phyloP scores from a whole-genome alignment of 2,888 invertebrate species.

The Argyresthia albistria region DNA sequence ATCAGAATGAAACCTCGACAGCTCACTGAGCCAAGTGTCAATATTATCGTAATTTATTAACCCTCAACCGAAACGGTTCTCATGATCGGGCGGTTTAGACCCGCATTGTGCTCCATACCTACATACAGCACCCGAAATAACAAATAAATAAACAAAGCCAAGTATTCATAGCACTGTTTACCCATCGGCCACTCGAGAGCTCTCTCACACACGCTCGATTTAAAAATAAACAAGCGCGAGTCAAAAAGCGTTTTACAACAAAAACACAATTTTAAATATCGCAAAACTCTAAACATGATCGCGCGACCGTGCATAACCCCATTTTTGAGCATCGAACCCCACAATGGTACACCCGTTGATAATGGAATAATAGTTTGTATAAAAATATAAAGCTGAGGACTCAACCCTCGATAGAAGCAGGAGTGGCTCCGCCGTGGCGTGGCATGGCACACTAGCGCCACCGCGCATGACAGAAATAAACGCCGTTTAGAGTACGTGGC shows the following conservation, averaged over 20 bases:
- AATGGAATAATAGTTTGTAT: slow-evolving; percentile 24
- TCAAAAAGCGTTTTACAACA: slow-evolving; percentile 43
- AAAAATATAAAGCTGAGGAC: slow-evolving; percentile 6
- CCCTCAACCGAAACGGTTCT: background rate
- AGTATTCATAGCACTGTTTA: slow-evolving; percentile 35
- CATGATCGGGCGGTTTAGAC: slow-evolving; percentile 4
- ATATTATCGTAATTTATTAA: slow-evolving; percentile 7
- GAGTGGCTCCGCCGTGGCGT: too few relatives aligned
- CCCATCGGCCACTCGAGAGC: slow-evolving; percentile 31
- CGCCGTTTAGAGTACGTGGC: slow-evolving; percentile 26
- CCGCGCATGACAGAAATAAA: slow-evolving; percentile 38
- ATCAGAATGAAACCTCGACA: background rate
- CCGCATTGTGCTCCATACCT: slow-evolving; percentile 13
- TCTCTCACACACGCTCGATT: slow-evolving; percentile 49
- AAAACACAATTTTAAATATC: slow-evolving; percentile 31
- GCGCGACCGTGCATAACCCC: slow-evolving; percentile 13
- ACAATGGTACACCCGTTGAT: slow-evolving; percentile 7
- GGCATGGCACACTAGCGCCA: background rate
- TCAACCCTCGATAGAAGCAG: slow-evolving; percentile 12
- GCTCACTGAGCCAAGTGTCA: background rate
- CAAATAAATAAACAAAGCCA: slow-evolving; percentile 32
- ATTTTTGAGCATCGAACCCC: slow-evolving; percentile 15
- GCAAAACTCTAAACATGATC: slow-evolving; percentile 13
- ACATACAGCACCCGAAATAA: slow-evolving; percentile 12
- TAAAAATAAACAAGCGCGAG: slow-evolving; percentile 50